Percentiles rank a stretch among this genome's conserved stretches.
phyloP scores from a whole-genome alignment of 2,888 invertebrate species.

The Sinodicranocentrus sp. region DNA sequence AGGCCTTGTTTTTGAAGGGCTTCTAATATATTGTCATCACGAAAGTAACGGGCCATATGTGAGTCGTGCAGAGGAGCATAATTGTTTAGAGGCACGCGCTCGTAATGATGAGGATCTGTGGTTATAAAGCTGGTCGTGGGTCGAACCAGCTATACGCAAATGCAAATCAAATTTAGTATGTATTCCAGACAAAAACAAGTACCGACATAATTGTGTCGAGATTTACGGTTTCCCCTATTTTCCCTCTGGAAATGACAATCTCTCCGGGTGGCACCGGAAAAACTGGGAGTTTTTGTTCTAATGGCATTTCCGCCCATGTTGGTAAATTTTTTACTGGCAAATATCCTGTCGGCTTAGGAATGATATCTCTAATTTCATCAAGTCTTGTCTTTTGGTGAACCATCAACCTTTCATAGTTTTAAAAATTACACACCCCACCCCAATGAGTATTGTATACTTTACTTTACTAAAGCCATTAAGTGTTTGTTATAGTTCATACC shows the following conservation, averaged over 20 bases:
- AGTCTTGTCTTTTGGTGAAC: slow-evolving; percentile 28
- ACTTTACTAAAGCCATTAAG: too few species aligned
- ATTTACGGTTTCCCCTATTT: slow-evolving; percentile 79
- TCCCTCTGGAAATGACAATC: slow-evolving; percentile 81
- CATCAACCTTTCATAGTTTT: slow-evolving; percentile 22
- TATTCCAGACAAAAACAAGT: not conserved
- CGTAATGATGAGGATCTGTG: slow-evolving; percentile 12
- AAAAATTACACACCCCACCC: too few species aligned
- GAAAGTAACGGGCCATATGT: not conserved
- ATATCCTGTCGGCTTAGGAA: slow-evolving; percentile 80
- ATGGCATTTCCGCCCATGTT: slow-evolving; percentile 80
- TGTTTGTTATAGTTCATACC: too few species aligned
- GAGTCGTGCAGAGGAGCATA: slow-evolving; percentile 39
- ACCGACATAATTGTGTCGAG: too few species aligned
- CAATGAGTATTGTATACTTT: too few species aligned
- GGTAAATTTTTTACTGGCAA: slow-evolving; percentile 81
- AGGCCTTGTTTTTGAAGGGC: slow-evolving; percentile 81
- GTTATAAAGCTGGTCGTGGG: not conserved
- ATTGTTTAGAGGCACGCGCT: slow-evolving; percentile 36
- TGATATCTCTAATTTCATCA: slow-evolving; percentile 79
- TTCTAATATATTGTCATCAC: slow-evolving; percentile 66
- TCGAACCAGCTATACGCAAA: not conserved
- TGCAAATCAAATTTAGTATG: too few species aligned
- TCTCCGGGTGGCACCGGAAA: slow-evolving; percentile 81
- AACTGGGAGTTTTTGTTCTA: slow-evolving; percentile 81